Conservation (phyloP, 1,140 invertebrate genomes). For the Steinernema khuongi region DNA sequence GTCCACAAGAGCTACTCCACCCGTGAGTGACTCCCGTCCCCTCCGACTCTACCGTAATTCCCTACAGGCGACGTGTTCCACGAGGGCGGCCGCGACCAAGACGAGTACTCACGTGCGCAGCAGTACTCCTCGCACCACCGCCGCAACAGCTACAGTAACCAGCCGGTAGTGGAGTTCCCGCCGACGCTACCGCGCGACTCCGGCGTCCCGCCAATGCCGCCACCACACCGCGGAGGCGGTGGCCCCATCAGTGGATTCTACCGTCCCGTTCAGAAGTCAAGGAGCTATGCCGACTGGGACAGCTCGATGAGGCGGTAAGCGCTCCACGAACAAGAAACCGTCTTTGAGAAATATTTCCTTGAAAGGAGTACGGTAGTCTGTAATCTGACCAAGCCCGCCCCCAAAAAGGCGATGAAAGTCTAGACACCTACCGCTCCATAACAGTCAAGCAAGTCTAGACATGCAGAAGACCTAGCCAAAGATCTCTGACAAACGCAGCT, state of each 20-base stretch:
- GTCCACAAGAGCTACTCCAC: conserved; percentile 50
- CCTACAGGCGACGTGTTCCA: conserved; percentile 46
- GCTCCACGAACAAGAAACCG: too few relatives aligned
- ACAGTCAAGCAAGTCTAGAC: too few relatives aligned
- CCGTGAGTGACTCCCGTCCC: conserved; percentile 14
- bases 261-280: conserved; percentile 35
- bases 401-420: too few relatives aligned
- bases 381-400: too few relatives aligned
- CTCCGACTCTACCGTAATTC: neutral
- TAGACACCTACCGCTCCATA: too few relatives aligned
- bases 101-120: conserved; percentile 32
- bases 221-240: conserved; percentile 37
- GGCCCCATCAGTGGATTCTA: conserved; percentile 29
- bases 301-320: conserved; percentile 17
- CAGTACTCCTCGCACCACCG: conserved; percentile 40
- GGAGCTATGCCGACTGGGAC: conserved; percentile 42
- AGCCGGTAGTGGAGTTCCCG: conserved; percentile 54
- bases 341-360: too few relatives aligned
- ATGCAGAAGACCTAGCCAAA: too few relatives aligned
- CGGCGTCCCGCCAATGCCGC: conserved; percentile 39
- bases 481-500: neutral
- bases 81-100: conserved; percentile 30
- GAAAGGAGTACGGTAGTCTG: too few relatives aligned
- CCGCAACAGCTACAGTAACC: conserved; percentile 28
- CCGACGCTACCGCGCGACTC: conserved; percentile 45